Base-by-base conservation (phyloP, 2,888 invertebrate species). In the Latrodectus elegans region DNA sequence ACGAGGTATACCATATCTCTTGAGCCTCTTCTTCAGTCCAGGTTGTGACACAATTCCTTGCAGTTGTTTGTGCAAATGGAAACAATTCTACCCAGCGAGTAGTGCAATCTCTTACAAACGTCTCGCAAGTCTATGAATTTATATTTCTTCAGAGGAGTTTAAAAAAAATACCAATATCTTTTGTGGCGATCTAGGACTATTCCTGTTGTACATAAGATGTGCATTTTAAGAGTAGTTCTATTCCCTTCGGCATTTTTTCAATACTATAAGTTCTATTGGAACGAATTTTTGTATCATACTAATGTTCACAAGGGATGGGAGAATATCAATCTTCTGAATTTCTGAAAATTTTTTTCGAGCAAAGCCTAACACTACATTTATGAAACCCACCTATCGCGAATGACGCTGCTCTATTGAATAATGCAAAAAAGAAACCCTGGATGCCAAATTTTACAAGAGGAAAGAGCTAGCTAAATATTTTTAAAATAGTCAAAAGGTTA, bases 51-150 rank as follows among this genome's bases (percentile, higher is more conserved):
- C 68, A 77, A 12, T 77, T 26, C 4, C 17, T 12, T 8, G 52
- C 77, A 15, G 67, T 77, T 51, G 77, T 22, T 17, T 51, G 15
- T 6, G n/a, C n/a, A 14, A 79, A n/a, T 6, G 71, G n/a, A n/a
- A 79, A 79, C 1, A 70, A 10, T 26, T 71, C 49, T 0, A 79
- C 49, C 60, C 78, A 71, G n/a, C 49, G 60, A n/a, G 67, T 79
- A 4, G 70, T 15, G 8, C 8, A 12, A 38, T 79, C 78, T 71
- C 38, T 70, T 0, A 70, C 17, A 10, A 55, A 4, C 53, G 38
- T 49, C 71, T 53, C 11, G 67, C 1, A 4, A 8, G 2, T 10
- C 8, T 9, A 17, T 4, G 0, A 67, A 67, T 0, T 3, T 15
- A 67, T 67, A 67, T 67, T 3, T 15, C n/a, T 9, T 10, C 17